phyloP scores from a whole-genome alignment of 2,888 invertebrate genomes.

The Fragum sueziense region DNA sequence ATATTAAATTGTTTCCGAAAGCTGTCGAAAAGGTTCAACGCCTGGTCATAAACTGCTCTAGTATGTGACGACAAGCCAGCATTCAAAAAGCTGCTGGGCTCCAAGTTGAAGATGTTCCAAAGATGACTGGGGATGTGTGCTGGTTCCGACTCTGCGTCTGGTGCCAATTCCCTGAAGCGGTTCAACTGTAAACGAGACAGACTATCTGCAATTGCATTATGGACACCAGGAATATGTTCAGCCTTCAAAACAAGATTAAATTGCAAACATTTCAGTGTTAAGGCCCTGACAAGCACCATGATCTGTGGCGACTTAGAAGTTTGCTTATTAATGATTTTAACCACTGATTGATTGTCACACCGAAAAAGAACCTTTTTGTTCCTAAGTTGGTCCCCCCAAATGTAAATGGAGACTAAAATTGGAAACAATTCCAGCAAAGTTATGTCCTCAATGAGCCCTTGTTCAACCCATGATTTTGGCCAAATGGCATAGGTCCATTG shows the following conservation, averaged over 20 bases:
- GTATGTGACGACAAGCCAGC: conserved; percentile 20
- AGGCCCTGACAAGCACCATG: conserved; percentile 23
- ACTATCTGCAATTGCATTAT: conserved; percentile 23
- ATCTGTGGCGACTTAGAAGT: conserved; percentile 26
- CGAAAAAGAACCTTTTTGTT: conserved; percentile 36
- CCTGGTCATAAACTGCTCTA: conserved; percentile 9
- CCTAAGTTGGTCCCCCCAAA: conserved; percentile 42
- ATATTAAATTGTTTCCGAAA: background rate
- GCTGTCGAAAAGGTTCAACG: conserved; percentile 3
- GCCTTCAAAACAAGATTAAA: conserved; percentile 34
- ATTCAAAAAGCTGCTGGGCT: conserved; percentile 13
- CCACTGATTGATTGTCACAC: conserved; percentile 35
- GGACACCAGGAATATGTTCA: conserved; percentile 25
- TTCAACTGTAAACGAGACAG: conserved; percentile 44
- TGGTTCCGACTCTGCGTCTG: conserved; percentile 24
- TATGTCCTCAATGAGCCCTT: conserved; percentile 15
- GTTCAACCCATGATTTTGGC: conserved; percentile 3
- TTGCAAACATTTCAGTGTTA: conserved; percentile 35
- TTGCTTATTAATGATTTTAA: conserved; percentile 32
- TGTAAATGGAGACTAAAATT: conserved; percentile 33
- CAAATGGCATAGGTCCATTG: background rate
- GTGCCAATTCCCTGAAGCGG: conserved; percentile 31
- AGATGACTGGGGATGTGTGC: conserved; percentile 28
- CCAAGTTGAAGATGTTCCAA: conserved; percentile 34
- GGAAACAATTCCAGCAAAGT: conserved; percentile 31